These are phyloP conservation scores for Apotomis turbidana DNA, from an alignment of 2,888 invertebrate species.

Conservation along the genomic window DNA sequence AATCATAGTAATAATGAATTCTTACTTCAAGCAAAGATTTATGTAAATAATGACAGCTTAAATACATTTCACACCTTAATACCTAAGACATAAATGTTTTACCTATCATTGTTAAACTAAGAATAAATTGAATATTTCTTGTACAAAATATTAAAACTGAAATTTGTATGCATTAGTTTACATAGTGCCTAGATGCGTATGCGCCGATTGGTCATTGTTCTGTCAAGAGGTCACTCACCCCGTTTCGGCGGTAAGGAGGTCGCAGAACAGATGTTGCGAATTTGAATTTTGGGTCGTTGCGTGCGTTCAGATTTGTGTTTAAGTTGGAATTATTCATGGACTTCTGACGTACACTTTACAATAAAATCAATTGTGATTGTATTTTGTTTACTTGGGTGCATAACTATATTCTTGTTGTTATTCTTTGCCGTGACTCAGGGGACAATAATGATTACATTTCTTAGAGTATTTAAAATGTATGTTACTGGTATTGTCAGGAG, in stretches of 20 bases:
- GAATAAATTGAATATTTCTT: too few relatives aligned
- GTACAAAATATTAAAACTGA: not conserved
- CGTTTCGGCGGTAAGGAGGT: constrained; percentile 36
- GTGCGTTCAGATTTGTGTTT: constrained; percentile 26
- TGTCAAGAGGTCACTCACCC: constrained; percentile 47
- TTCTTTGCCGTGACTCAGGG: too few relatives aligned
- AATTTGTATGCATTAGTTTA: constrained; percentile 4
- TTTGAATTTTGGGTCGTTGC: constrained; percentile 37
- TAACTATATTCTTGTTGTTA: too few relatives aligned
- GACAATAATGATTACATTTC: too few relatives aligned
- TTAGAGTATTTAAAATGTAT: too few relatives aligned
- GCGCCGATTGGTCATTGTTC: constrained; percentile 40
- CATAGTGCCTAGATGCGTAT: constrained; percentile 2
- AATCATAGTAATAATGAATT: too few relatives aligned
- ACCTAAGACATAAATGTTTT: too few relatives aligned
- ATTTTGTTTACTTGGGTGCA: not conserved
- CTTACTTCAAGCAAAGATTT: too few relatives aligned
- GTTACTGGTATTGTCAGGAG: too few relatives aligned
- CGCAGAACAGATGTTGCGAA: constrained; percentile 39
- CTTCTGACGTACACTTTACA: not conserved
- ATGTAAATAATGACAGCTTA: too few relatives aligned
- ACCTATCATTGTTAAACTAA: too few relatives aligned
- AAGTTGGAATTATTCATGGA: constrained; percentile 38
- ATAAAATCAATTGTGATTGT: not conserved
- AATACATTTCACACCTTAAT: too few relatives aligned